Percentiles rank a stretch among this genome's conserved stretches.
Evolutionary conservation across 2,113 vertebrate species (phyloP).

Genomic region (Pipa parva): DNA sequence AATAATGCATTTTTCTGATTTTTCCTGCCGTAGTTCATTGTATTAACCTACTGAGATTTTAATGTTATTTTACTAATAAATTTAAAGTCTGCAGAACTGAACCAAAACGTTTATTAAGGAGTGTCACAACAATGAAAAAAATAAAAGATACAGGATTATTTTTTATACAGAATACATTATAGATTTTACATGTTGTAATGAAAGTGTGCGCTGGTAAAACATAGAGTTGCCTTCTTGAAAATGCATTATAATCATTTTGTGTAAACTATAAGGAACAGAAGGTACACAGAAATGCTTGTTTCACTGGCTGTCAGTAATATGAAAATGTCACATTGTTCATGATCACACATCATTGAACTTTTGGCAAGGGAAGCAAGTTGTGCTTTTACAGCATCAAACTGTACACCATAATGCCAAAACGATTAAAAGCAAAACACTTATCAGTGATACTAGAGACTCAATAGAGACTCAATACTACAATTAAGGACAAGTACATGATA

Average conservation of each 20-base stretch:
- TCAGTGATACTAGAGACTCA: constrained; percentile 63
- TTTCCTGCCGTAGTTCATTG: too few species aligned
- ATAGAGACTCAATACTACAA: constrained; percentile 64
- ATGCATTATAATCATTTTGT: constrained; percentile 17
- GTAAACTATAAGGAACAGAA: constrained; percentile 10
- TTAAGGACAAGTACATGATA: constrained; percentile 50
- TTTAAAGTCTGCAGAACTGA: constrained; percentile 5
- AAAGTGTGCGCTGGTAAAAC: constrained; percentile 27
- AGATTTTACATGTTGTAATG: constrained; percentile 52
- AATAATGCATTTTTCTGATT: too few species aligned
- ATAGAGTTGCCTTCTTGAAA: constrained; percentile 8
- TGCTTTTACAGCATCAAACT: constrained; percentile 54
- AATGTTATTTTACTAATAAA: too few species aligned
- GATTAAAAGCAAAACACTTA: constrained; percentile 64
- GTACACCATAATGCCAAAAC: constrained; percentile 63
- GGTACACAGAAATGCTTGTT: neutral
- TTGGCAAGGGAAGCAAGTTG: constrained; percentile 73
- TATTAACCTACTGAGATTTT: too few species aligned
- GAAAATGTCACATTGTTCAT: constrained; percentile 56
- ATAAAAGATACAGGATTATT: constrained; percentile 64
- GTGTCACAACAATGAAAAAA: constrained; percentile 73
- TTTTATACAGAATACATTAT: constrained; percentile 60
- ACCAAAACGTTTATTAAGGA: constrained; percentile 69
- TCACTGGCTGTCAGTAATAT: constrained; percentile 19
- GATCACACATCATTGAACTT: constrained; percentile 57